Percentiles rank a stretch among this genome's conserved stretches.
These are phyloP conservation scores for Aramus guarauna DNA, from an alignment of 2,113 vertebrate genomes.

Conservation along the genomic window DNA sequence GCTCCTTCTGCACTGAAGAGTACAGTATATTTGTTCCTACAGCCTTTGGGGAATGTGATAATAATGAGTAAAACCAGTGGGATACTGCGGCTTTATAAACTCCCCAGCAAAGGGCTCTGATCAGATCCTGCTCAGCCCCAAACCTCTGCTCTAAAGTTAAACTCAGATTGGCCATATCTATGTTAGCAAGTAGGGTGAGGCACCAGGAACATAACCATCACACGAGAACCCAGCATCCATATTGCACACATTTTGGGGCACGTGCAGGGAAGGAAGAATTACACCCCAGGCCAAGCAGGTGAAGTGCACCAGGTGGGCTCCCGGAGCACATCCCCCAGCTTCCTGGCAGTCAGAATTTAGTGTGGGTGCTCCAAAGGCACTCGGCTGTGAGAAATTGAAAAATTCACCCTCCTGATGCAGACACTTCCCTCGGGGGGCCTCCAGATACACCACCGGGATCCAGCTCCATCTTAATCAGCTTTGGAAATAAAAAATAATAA, in stretches of 20 bases:
- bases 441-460: neutral
- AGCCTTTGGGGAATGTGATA: no score
- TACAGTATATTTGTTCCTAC: neutral
- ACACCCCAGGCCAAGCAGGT: accelerated
- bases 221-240: accelerated
- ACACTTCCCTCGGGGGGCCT: neutral
- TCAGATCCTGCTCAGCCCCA: neutral
- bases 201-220: neutral
- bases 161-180: accelerated
- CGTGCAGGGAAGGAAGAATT: neutral
- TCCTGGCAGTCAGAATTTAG: accelerated
- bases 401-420: neutral
- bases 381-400: neutral
- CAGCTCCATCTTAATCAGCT: neutral
- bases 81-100: neutral
- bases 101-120: neutral
- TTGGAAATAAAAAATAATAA: neutral
- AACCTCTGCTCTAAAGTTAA: neutral
- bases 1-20: neutral
- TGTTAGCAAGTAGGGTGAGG: no score
- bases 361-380: neutral
- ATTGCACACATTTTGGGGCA: accelerated
- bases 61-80: neutral
- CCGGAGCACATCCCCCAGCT: neutral
- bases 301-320: accelerated